phyloP scores from a whole-genome alignment of 2,888 invertebrate species.

The Erebia ligea region DNA sequence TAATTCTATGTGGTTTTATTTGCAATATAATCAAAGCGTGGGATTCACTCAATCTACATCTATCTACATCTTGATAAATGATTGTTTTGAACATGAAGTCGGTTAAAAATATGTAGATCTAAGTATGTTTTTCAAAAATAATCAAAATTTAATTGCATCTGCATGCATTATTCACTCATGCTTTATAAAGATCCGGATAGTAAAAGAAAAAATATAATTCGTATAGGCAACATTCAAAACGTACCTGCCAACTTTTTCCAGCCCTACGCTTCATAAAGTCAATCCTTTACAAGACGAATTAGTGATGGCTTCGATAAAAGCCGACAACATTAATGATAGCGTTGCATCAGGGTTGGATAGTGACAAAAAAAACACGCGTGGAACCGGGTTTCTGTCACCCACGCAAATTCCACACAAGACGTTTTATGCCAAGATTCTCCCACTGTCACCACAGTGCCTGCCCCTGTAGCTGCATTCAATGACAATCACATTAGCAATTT shows the following conservation, averaged over 20 bases:
- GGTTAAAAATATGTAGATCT: no score
- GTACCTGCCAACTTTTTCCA: background rate
- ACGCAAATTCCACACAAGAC: slow-evolving; percentile 68
- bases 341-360: slow-evolving; percentile 39
- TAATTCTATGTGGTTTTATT: background rate
- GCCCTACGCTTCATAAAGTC: background rate
- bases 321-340: slow-evolving; percentile 37
- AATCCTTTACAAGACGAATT: slow-evolving; percentile 13
- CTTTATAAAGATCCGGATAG: no score
- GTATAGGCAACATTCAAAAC: background rate
- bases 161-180: no score
- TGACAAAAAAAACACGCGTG: slow-evolving; percentile 54
- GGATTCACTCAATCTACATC: no score
- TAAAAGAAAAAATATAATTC: no score
- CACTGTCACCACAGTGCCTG: slow-evolving; percentile 35
- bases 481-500: slow-evolving; percentile 9
- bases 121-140: no score
- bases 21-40: background rate
- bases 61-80: no score
- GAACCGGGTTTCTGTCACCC: slow-evolving; percentile 62
- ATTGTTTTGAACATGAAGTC: no score
- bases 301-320: slow-evolving; percentile 40
- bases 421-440: slow-evolving; percentile 45
- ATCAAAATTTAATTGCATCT: no score
- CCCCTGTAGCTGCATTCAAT: slow-evolving; percentile 41